Evolutionary conservation across 2,888 invertebrate genomes (phyloP), one percentile per base, ranked within the genome.

Genomic region (Xestoiulus laeticollis): DNA sequence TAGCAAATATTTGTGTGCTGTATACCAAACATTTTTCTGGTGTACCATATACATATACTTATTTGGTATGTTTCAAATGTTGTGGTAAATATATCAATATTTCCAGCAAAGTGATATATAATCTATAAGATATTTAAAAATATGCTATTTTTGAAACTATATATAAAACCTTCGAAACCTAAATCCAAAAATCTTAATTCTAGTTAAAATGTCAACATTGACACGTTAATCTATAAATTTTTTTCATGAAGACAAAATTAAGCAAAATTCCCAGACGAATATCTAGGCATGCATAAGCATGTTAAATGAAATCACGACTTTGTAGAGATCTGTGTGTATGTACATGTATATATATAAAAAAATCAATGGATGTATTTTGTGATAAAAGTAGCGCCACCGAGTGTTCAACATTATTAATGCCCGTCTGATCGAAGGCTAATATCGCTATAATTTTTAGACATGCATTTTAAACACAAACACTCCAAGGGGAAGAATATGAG

Each of bases 401-500:
- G 85, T 38, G 85, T 85, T 85, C 85, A 85, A 85, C 85, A 85
- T 85, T 85, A 85, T 85, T 85, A 85, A 85, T 85, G 85, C 85
- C 44, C 85, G 38, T 44, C 85, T 85, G 85, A 85, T 85, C 85
- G 38, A 85, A 85, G 85, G 85, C 85, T 85, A 85, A 85, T 85
- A 38, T 38, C 85, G 38, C 85, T 85, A 44, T 85, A 85, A 85
- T 85, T 85, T 78, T 85, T 85, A 38, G 38, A 85, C 44, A 85
- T 38, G 85, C 44, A 85, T 85, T 43, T 78, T 38, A 85, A 85
- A 85, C 85, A 85, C 85, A 85, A 85, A 85, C 85, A 85, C 85
- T 85, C 44, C 85, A 10, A 78, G 38, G 85, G 43, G 85, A 85
- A 85, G 85, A 85, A 85, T 38, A 85, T 43, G 38, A 12, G 44